A percentile compares a stretch with the other conserved stretches of the same genome.
Evolutionary conservation across 2,888 invertebrate genomes (phyloP).

Genomic region (Sceliomorpha sp.): DNA sequence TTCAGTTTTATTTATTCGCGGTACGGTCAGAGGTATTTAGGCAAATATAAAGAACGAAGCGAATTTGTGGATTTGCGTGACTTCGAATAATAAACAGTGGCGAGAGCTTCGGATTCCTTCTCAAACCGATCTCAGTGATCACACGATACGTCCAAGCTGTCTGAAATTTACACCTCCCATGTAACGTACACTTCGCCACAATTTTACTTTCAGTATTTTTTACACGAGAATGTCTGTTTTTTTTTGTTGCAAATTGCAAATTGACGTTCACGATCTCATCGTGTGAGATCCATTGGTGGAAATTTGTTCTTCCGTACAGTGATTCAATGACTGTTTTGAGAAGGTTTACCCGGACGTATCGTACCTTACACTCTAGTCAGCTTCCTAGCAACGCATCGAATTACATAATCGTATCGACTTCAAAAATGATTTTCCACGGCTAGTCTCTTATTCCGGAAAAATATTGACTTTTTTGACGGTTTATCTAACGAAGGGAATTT

Average conservation of each 20-base stretch:
- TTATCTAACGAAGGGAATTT: no score
- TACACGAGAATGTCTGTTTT: no score
- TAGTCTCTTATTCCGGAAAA: conserved; percentile 2
- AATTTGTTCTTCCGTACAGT: background rate
- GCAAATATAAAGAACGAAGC: conserved; percentile 19
- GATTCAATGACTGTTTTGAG: conserved; percentile 16
- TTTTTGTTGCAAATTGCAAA: background rate
- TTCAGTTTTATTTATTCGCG: no score
- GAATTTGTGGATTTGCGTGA: conserved; percentile 22
- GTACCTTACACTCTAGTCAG: conserved; percentile 78
- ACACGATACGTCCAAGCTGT: conserved; percentile 2
- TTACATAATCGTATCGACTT: conserved; percentile 57
- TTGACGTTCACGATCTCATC: conserved; percentile 15
- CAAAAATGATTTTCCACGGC: conserved; percentile 31
- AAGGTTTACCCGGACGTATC: conserved; percentile 56
- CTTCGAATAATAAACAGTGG: conserved; percentile 45
- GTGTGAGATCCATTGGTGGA: background rate
- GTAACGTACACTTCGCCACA: no score
- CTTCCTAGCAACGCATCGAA: conserved; percentile 78
- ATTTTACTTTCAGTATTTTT: no score
- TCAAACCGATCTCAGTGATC: conserved; percentile 34
- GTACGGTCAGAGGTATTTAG: no score
- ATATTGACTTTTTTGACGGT: no score
- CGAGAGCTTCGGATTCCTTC: conserved; percentile 40
- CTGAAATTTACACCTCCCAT: background rate